These are phyloP conservation scores for Pituophis catenifer DNA, from an alignment of 2,113 vertebrate species.

Conservation along the genomic window DNA sequence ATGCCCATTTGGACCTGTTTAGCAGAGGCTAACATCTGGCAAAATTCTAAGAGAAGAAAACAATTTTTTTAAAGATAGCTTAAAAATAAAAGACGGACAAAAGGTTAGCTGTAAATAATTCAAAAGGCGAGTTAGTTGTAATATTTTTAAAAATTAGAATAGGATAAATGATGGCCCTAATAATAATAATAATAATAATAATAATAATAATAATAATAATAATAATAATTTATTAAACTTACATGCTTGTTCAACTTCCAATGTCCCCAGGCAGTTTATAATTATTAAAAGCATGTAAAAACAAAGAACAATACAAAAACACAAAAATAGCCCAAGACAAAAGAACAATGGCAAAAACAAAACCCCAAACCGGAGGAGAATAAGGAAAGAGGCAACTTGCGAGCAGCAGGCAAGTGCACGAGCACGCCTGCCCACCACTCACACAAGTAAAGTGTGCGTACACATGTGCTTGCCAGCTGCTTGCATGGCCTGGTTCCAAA, in stretches of 20 bases:
- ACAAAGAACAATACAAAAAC: neutral
- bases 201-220: neutral
- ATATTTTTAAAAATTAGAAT: neutral
- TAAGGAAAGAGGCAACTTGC: neutral
- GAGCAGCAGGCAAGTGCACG: accelerated
- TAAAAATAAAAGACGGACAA: neutral
- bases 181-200: neutral
- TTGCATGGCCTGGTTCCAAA: no score
- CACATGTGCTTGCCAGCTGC: accelerated
- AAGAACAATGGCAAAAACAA: neutral
- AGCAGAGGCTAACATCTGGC: conserved; percentile 38
- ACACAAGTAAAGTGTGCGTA: no score
- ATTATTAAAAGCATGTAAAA: neutral
- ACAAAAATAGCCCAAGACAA: neutral
- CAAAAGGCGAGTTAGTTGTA: neutral
- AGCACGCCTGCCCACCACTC: accelerated
- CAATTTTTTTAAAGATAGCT: conserved; percentile 50
- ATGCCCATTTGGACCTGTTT: conserved; percentile 33
- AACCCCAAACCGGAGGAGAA: neutral
- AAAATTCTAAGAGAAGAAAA: conserved; percentile 35
- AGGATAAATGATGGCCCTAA: neutral
- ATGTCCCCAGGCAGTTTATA: neutral
- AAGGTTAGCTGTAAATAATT: neutral
- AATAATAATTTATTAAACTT: neutral
- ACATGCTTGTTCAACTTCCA: neutral